Percentiles rank a stretch among this genome's conserved stretches.
These are phyloP conservation scores for Hylia prasina DNA, from an alignment of 2,113 vertebrate genomes.

Conservation along the genomic window DNA sequence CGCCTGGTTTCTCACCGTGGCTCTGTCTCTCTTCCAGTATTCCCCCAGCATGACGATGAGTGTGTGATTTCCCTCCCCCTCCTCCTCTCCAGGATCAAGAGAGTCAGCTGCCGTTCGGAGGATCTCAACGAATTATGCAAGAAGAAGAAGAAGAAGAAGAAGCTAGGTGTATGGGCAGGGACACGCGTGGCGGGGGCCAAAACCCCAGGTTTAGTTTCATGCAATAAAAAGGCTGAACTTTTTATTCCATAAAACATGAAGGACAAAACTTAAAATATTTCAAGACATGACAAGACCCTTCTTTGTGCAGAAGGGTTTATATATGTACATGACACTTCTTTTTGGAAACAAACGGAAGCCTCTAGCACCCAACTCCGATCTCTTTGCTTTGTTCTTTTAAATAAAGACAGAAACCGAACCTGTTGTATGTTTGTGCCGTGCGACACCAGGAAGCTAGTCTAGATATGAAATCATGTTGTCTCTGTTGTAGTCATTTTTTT, in stretches of 20 bases:
- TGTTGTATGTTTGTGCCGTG: constrained; percentile 77
- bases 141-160: constrained; percentile 71
- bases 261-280: constrained; percentile 84
- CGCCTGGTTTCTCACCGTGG: constrained; percentile 39
- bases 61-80: constrained; percentile 85
- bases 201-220: constrained; percentile 82
- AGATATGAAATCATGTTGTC: constrained; percentile 81
- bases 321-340: constrained; percentile 84
- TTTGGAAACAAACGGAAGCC: constrained; percentile 73
- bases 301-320: constrained; percentile 82
- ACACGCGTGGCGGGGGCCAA: constrained; percentile 65
- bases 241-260: constrained; percentile 93
- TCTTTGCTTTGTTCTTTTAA: constrained; percentile 79
- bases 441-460: constrained; percentile 79
- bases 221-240: constrained; percentile 90
- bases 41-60: constrained; percentile 99
- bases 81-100: constrained; percentile 76
- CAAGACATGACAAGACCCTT: constrained; percentile 80
- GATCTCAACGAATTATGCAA: constrained; percentile 86
- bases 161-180: constrained; percentile 87
- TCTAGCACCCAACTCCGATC: constrained; percentile 73
- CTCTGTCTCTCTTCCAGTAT: constrained; percentile 81
- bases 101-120: constrained; percentile 90
- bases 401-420: constrained; percentile 68
- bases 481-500: constrained; percentile 82